Evolutionary conservation across 2,888 invertebrate species (phyloP).

Genomic region (Lasioglossum leucozonium): DNA sequence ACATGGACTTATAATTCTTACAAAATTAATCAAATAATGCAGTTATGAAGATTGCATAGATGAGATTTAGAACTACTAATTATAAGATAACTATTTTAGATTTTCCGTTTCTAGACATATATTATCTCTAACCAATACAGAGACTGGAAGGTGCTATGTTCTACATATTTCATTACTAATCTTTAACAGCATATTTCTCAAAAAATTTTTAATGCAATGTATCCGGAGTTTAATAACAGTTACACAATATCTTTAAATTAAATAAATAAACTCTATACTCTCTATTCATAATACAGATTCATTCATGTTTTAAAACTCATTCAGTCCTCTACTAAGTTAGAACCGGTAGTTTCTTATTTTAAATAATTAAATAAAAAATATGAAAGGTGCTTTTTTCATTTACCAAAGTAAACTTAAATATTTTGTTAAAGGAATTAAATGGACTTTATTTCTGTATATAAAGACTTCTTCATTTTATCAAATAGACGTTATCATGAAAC

Average conservation of each 20-base stretch:
- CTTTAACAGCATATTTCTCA: too few relatives aligned
- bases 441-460: not conserved
- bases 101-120: not conserved
- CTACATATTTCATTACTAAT: not conserved
- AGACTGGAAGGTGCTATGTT: constrained; percentile 4
- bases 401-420: not conserved
- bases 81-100: not conserved
- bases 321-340: not conserved
- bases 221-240: not conserved
- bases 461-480: not conserved
- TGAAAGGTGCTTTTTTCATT: not conserved
- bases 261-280: not conserved
- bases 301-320: not conserved
- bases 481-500: not conserved
- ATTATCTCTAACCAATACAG: not conserved
- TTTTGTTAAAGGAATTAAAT: not conserved
- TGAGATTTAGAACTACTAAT: not conserved
- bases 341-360: not conserved
- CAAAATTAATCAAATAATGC: not conserved
- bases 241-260: not conserved
- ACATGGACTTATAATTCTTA: not conserved
- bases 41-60: constrained; percentile 8
- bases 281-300: not conserved
- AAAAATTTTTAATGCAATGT: not conserved
- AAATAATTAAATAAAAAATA: not conserved